Base-by-base conservation (phyloP, 2,888 invertebrate species). In the Spodoptera littoralis region DNA sequence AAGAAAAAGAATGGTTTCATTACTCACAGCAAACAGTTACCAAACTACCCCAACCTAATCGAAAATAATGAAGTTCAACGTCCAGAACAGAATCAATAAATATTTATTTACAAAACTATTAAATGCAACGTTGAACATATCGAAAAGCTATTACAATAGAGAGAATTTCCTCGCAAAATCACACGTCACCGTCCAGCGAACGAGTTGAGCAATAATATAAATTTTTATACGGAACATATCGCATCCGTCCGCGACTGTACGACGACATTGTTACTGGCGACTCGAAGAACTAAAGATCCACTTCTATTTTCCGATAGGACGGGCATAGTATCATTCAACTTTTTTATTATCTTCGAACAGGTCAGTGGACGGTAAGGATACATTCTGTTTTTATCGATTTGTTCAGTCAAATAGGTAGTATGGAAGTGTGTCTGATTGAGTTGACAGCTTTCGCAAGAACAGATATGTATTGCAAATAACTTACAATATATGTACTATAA, bases 261-360 rank as follows among this genome's bases (percentile, higher is more conserved):
- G 56, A 66, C 83, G 80, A 87, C 88, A 90, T 91, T 91, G 91
- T 91, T 92, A 90, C 90, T 76, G 85, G 85, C 80, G 82, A 84
- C 84, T 86, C 83, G 82, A 80, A 84, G 87, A 92, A 92, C 92
- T 92, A 90, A 91, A 90, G 88, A 89, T 87, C 90, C 89, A 86
- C 92, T 91, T 84, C 84, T 89, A 90, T 92, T 92, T 92, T 92
- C 92, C 93, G 90, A 92, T 92, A 93, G 92, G 89, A 80, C 87
- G 91, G 86, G 84, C 88, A 88, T 86, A 88, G 90, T 90, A 91
- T 91, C 91, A 90, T 92, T 90, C 90, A 93, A 93, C 89, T 93
- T 93, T 92, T 91, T 92, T 93, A 93, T 92, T 92, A 93, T 92
- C 90, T 90, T 82, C 79, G 85, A 85, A 84, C 90, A 89, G 92